phyloP scores from a whole-genome alignment of 2,888 invertebrate species.

The Hecatera dysodea region DNA sequence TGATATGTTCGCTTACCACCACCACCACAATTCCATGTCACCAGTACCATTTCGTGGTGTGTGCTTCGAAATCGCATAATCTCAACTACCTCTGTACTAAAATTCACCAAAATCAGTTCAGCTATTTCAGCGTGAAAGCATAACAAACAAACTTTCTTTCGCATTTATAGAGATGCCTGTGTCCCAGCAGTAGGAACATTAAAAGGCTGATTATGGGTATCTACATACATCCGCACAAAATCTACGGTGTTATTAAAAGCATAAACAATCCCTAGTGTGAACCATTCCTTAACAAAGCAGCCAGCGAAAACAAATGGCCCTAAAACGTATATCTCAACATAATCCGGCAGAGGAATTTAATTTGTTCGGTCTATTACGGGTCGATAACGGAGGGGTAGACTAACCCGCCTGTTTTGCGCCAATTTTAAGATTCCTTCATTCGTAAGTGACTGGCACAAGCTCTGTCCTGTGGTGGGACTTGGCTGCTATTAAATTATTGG shows the following conservation, averaged over 20 bases:
- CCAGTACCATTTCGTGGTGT: no score
- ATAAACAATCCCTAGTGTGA: slow-evolving; percentile 35
- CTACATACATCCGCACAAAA: no score
- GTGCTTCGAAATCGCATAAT: no score
- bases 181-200: no score
- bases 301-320: slow-evolving; percentile 40
- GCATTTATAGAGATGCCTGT: no score
- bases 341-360: slow-evolving; percentile 68
- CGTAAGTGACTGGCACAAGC: slow-evolving; percentile 27
- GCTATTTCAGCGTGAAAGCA: no score
- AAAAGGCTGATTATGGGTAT: no score
- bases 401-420: slow-evolving; percentile 45
- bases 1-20: no score
- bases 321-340: slow-evolving; percentile 64
- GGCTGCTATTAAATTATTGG: not conserved
- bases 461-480: not conserved
- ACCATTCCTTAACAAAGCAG: slow-evolving; percentile 36
- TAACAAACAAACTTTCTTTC: no score
- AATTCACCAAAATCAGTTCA: no score
- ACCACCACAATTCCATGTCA: no score
- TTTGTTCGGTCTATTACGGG: slow-evolving; percentile 67
- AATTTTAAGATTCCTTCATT: slow-evolving; percentile 62
- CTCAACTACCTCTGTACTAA: no score
- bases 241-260: slow-evolving; percentile 39
- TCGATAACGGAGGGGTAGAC: slow-evolving; percentile 62